phyloP scores from a whole-genome alignment of 2,113 vertebrate species.

The Tragelaphus imberbis region DNA sequence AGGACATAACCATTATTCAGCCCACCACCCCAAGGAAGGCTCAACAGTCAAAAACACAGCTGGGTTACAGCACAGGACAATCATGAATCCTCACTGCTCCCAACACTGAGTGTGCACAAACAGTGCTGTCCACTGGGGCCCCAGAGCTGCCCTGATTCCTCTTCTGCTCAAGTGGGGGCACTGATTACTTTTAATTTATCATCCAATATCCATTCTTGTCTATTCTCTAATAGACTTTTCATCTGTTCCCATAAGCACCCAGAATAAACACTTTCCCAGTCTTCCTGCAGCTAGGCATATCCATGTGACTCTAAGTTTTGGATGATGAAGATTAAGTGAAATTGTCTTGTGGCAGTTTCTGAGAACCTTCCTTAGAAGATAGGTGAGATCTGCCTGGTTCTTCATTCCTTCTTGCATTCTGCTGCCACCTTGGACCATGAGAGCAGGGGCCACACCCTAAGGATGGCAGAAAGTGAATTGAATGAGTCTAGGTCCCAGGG shows the following conservation, averaged over 20 bases:
- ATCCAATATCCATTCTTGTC: neutral
- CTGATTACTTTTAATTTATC: neutral
- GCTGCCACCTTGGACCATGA: neutral
- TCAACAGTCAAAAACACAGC: neutral
- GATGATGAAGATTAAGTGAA: neutral
- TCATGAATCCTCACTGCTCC: neutral
- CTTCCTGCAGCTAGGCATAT: neutral
- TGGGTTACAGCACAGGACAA: neutral
- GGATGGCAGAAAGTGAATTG: neutral
- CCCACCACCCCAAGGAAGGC: neutral
- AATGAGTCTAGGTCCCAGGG: neutral
- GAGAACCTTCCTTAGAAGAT: neutral
- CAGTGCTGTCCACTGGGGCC: neutral
- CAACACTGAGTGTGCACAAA: neutral
- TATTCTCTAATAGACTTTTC: slow-evolving; percentile 26
- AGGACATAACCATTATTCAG: neutral
- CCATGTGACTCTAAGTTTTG: neutral
- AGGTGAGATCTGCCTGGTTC: neutral
- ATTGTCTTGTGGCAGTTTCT: neutral
- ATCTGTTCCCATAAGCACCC: neutral
- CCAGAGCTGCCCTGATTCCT: neutral
- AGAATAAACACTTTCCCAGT: neutral
- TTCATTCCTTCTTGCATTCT: neutral
- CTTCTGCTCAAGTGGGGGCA: neutral
- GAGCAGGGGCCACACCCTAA: neutral